These are phyloP conservation scores for Cephus pygmeus DNA, from an alignment of 2,888 invertebrate species.

Conservation along the genomic window DNA sequence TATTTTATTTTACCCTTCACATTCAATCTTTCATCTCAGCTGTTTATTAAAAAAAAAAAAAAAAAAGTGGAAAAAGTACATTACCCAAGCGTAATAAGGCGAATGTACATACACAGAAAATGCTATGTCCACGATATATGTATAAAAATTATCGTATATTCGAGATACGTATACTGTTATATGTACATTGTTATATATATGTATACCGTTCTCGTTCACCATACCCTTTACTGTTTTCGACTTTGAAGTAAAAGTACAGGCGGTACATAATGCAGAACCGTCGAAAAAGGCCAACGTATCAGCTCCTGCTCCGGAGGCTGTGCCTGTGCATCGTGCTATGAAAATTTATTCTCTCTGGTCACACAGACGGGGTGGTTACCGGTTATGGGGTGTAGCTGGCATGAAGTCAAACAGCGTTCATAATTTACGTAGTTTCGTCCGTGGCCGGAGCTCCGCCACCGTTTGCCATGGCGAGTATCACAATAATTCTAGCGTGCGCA, in stretches of 20 bases:
- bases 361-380: constrained; percentile 33
- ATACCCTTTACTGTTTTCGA: constrained; percentile 35
- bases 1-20: too few species aligned
- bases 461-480: constrained; percentile 14
- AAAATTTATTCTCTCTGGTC: constrained; percentile 52
- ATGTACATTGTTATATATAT: too few species aligned
- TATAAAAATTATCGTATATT: not conserved
- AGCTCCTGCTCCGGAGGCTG: constrained; percentile 14
- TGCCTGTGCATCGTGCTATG: constrained; percentile 36
- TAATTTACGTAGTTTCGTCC: constrained; percentile 60
- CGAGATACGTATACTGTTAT: too few species aligned
- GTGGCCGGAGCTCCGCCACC: constrained; percentile 34
- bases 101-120: too few species aligned
- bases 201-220: too few species aligned
- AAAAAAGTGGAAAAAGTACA: constrained; percentile 16
- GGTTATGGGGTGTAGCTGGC: constrained; percentile 54
- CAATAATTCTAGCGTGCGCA: constrained; percentile 15
- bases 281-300: constrained; percentile 34
- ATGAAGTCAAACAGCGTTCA: constrained; percentile 61
- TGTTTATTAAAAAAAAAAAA: too few species aligned
- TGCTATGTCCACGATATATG: not conserved
- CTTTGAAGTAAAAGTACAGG: constrained; percentile 21
- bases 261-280: constrained; percentile 27
- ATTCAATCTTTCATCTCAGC: constrained; percentile 3
- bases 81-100: too few species aligned